These are phyloP conservation scores for Porites lutea DNA, from an alignment of 64 coral and sea anemone species.

Conservation along the genomic window DNA sequence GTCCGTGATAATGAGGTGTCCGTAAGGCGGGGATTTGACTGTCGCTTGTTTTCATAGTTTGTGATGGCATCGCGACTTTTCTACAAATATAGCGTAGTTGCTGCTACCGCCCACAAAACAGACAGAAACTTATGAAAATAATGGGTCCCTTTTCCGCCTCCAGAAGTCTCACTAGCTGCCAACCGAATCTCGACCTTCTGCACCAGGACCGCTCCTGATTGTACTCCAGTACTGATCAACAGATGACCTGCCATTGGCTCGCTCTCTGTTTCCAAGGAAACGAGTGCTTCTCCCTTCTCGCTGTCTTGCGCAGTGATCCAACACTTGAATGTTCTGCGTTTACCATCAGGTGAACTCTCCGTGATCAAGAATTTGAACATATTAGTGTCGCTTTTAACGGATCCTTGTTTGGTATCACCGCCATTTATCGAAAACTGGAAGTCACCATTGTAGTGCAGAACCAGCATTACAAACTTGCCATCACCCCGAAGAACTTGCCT, in stretches of 20 bases:
- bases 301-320: slow-evolving; percentile 15
- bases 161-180: not conserved
- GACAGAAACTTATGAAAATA: not conserved
- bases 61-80: too few relatives aligned
- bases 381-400: not conserved
- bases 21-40: too few relatives aligned
- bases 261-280: slow-evolving; percentile 16
- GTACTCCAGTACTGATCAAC: not conserved
- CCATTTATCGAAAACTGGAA: not conserved
- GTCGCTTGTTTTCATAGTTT: too few relatives aligned
- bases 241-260: slow-evolving; percentile 7
- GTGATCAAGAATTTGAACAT: not conserved
- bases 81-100: too few relatives aligned
- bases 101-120: not conserved
- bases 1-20: too few relatives aligned
- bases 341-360: not conserved
- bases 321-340: not conserved
- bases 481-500: too few relatives aligned
- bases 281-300: not conserved
- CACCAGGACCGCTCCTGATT: slow-evolving; percentile 18
- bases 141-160: not conserved
- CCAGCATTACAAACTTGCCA: not conserved
- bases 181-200: not conserved
- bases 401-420: not conserved
- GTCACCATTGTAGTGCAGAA: not conserved